Conservation (phyloP, 35 echinoderm and acorn worm species). For the Heliocidaris tuberculata region DNA sequence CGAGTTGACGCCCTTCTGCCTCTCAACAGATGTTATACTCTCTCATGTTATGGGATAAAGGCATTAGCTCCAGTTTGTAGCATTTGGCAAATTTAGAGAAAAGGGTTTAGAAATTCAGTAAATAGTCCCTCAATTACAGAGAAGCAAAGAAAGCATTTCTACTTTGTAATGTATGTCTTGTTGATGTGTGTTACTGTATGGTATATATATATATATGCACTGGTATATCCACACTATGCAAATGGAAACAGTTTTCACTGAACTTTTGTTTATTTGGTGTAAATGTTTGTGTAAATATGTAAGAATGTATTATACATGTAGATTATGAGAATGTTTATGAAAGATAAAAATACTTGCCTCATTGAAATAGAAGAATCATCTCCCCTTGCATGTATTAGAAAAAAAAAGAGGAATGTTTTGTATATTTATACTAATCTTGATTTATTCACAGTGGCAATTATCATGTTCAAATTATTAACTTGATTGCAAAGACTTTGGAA, state of each 20-base stretch:
- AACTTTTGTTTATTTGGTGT: not conserved
- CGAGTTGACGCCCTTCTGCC: too few relatives aligned
- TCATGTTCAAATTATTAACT: too few relatives aligned
- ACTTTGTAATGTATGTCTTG: not conserved
- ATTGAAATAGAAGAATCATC: not conserved
- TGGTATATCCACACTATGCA: not conserved
- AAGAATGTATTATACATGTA: not conserved
- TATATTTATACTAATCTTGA: not conserved
- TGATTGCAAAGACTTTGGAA: not conserved
- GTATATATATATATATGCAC: not conserved
- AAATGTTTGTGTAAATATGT: not conserved
- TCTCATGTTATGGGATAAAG: too few relatives aligned
- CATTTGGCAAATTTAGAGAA: too few relatives aligned
- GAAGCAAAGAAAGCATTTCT: not conserved
- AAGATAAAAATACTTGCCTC: not conserved
- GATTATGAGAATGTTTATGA: not conserved
- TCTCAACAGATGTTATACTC: too few relatives aligned
- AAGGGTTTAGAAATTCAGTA: too few relatives aligned
- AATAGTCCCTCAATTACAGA: not conserved
- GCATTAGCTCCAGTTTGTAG: too few relatives aligned
- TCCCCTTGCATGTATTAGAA: not conserved
- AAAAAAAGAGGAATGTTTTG: not conserved
- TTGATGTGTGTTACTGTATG: not conserved
- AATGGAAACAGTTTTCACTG: not conserved
- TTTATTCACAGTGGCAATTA: not conserved